These are phyloP conservation scores for Goniozus legneri DNA, from an alignment of 1,140 invertebrate genomes.

Conservation along the genomic window DNA sequence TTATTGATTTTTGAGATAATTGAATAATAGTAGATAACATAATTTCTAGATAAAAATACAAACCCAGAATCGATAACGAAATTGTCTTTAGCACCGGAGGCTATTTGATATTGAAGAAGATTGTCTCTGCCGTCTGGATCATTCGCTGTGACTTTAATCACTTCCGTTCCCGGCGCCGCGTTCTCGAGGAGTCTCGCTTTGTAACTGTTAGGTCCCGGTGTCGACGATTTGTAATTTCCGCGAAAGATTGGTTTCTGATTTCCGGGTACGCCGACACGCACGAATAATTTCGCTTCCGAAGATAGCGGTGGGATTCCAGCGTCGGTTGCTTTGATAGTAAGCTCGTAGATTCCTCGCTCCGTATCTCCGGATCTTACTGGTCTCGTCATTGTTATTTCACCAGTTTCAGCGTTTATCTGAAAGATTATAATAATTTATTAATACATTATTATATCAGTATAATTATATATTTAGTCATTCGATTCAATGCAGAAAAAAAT, in stretches of 20 bases:
- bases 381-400: conserved; percentile 64
- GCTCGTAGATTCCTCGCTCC: conserved; percentile 68
- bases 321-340: conserved; percentile 69
- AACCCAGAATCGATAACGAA: conserved; percentile 73
- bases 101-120: conserved; percentile 69
- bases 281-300: conserved; percentile 63
- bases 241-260: conserved; percentile 75
- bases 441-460: not conserved
- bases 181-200: conserved; percentile 70
- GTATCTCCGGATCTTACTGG: conserved; percentile 68
- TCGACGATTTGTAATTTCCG: conserved; percentile 61
- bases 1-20: too few relatives aligned
- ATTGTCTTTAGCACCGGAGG: conserved; percentile 73
- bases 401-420: conserved; percentile 63
- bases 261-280: conserved; percentile 72
- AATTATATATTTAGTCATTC: not conserved
- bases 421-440: conserved; percentile 41
- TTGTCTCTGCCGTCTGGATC: conserved; percentile 74
- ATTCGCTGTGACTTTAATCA: conserved; percentile 67
- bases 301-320: conserved; percentile 63
- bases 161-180: conserved; percentile 63
- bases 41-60: conserved; percentile 14
- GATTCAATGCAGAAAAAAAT: not conserved
- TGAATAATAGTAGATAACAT: conserved; percentile 1
- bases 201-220: conserved; percentile 63